Percentiles rank a stretch among this genome's conserved stretches.
Conservation (phyloP, 2,888 invertebrate species). For the Lutraria lutraria region DNA sequence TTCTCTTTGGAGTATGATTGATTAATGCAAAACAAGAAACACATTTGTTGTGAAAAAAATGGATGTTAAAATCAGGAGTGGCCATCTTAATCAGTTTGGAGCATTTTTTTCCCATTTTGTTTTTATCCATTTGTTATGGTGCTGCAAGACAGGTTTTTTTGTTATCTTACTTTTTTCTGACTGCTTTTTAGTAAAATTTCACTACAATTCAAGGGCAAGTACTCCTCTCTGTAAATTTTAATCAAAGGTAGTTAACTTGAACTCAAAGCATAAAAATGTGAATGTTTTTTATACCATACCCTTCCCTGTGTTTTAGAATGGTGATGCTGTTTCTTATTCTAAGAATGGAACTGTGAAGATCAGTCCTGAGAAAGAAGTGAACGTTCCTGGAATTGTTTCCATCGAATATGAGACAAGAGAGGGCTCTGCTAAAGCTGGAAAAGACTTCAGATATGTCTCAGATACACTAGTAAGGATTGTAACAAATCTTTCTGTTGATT, state of each 20-base stretch:
- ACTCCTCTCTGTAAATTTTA: neutral
- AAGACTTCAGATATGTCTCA: constrained; percentile 81
- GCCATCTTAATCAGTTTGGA: no score
- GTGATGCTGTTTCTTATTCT: constrained; percentile 66
- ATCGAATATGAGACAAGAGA: constrained; percentile 85
- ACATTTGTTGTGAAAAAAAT: no score
- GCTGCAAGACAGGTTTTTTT: no score
- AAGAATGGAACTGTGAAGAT: constrained; percentile 71
- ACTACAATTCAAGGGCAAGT: no score
- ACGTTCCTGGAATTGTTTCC: constrained; percentile 74
- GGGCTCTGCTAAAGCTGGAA: constrained; percentile 83
- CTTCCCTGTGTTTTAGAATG: constrained; percentile 65
- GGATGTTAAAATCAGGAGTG: no score
- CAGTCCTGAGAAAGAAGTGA: constrained; percentile 37
- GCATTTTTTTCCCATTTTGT: no score
- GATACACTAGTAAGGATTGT: constrained; percentile 78
- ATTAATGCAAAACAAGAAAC: no score
- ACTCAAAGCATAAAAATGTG: no score
- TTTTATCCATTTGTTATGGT: no score
- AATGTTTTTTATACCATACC: neutral
- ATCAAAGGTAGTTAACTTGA: neutral
- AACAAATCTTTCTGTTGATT: neutral
- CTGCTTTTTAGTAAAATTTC: no score
- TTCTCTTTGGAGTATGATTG: no score
- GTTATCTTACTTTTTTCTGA: no score